These are phyloP conservation scores for Papilio protenor DNA, from an alignment of 2,888 invertebrate genomes.

Conservation along the genomic window DNA sequence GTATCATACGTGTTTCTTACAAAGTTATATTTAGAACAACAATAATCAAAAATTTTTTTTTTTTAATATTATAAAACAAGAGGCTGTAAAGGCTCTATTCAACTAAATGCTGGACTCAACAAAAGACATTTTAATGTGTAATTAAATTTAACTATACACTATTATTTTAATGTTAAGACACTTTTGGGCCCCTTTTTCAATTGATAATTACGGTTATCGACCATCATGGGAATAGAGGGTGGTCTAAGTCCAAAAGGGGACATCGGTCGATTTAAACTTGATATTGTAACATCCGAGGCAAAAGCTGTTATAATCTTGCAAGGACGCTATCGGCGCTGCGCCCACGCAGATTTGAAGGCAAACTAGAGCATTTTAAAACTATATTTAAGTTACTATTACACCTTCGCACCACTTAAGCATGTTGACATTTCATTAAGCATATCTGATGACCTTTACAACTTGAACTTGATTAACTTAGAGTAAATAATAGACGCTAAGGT, in stretches of 20 bases:
- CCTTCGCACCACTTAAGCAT: constrained; percentile 16
- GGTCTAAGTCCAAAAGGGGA: background rate
- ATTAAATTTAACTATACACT: no score
- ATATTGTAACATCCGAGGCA: background rate
- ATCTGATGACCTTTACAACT: constrained; percentile 19
- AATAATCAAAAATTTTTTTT: no score
- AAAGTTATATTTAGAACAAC: background rate
- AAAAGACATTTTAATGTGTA: no score
- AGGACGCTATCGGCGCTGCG: constrained; percentile 45
- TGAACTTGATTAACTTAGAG: constrained; percentile 4
- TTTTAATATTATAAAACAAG: background rate
- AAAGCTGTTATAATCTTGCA: constrained; percentile 6
- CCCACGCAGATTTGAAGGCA: constrained; percentile 51
- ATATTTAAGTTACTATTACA: constrained; percentile 34
- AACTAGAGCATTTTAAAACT: constrained; percentile 44
- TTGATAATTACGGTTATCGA: no score
- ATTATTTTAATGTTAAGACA: no score
- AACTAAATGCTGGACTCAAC: no score
- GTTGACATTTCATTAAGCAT: constrained; percentile 32
- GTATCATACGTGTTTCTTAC: constrained; percentile 46
- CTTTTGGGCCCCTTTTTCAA: no score
- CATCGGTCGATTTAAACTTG: background rate
- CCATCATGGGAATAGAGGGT: no score
- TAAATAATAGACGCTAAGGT: background rate
- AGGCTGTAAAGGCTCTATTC: no score